phyloP scores from a whole-genome alignment of 1,140 invertebrate species.

The Phocides pigmalion region DNA sequence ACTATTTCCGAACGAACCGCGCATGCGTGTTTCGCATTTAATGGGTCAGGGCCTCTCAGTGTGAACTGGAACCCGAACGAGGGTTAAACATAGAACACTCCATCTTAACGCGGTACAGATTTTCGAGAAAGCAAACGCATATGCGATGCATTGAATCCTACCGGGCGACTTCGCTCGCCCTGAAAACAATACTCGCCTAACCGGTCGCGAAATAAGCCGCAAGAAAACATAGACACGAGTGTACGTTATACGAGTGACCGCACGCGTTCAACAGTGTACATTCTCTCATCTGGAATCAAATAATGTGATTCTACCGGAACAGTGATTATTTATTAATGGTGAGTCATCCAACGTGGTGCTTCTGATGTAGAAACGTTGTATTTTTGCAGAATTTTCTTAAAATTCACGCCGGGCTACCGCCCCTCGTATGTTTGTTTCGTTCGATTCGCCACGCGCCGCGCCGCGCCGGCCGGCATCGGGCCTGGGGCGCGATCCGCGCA shows the following conservation, averaged over 20 bases:
- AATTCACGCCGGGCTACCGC: slow-evolving; percentile 45
- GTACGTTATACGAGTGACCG: not conserved
- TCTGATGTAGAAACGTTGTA: slow-evolving; percentile 10
- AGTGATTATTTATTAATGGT: slow-evolving; percentile 42
- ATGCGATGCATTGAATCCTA: slow-evolving; percentile 35
- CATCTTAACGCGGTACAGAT: slow-evolving; percentile 45
- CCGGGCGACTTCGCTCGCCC: not conserved
- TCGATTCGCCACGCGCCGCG: slow-evolving; percentile 43
- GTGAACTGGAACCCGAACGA: slow-evolving; percentile 60
- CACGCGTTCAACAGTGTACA: slow-evolving; percentile 30
- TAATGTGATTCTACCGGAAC: not conserved
- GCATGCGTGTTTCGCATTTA: slow-evolving; percentile 70
- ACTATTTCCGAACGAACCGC: slow-evolving; percentile 61
- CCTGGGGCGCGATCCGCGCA: slow-evolving; percentile 40
- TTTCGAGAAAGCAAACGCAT: slow-evolving; percentile 36
- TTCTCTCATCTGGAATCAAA: slow-evolving; percentile 5
- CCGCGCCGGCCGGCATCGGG: slow-evolving; percentile 56
- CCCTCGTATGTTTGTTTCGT: slow-evolving; percentile 58
- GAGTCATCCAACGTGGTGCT: slow-evolving; percentile 51
- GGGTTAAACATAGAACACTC: slow-evolving; percentile 67
- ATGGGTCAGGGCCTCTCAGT: slow-evolving; percentile 75
- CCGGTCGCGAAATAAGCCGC: slow-evolving; percentile 23
- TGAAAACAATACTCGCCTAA: slow-evolving; percentile 28
- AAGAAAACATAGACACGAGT: slow-evolving; percentile 20
- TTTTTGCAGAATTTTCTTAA: slow-evolving; percentile 33